phyloP scores from a whole-genome alignment of 2,888 invertebrate species.

The Phoenoteleia sp. region DNA sequence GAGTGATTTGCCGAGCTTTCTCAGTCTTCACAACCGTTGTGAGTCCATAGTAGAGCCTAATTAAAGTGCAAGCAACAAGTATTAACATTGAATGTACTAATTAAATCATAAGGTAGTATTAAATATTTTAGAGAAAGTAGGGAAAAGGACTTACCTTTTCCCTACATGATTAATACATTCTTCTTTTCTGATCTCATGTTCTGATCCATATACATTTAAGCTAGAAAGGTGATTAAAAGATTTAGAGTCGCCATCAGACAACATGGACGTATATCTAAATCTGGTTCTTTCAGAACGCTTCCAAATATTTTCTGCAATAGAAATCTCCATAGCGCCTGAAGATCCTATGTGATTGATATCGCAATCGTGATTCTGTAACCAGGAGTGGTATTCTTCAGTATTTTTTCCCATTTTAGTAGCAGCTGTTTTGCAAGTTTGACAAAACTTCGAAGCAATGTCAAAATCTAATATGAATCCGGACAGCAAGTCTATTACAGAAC shows the following conservation, averaged over 20 bases:
- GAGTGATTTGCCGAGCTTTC: conserved; percentile 36
- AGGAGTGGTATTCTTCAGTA: conserved; percentile 61
- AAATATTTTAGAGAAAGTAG: too few species aligned
- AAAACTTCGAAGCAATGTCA: conserved; percentile 66
- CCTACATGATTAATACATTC: conserved; percentile 68
- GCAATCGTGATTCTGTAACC: conserved; percentile 66
- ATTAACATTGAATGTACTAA: too few species aligned
- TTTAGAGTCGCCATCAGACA: conserved; percentile 62
- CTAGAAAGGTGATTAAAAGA: conserved; percentile 50
- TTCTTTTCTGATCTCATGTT: conserved; percentile 50
- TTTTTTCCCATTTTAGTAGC: conserved; percentile 23
- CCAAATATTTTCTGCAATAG: conserved; percentile 56
- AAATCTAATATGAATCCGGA: conserved; percentile 69
- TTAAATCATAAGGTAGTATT: too few species aligned
- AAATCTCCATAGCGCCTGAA: conserved; percentile 65
- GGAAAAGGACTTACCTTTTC: conserved; percentile 36
- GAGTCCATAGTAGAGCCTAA: too few species aligned
- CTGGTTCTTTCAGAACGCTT: conserved; percentile 48
- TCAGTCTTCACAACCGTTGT: not conserved
- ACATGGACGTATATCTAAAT: conserved; percentile 54
- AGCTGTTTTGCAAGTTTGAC: conserved; percentile 61
- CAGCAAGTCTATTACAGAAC: conserved; percentile 62
- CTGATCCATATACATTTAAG: conserved; percentile 52
- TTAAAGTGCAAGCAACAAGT: too few species aligned
- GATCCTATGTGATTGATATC: conserved; percentile 31